phyloP scores from a whole-genome alignment of 2,888 invertebrate species.

The Leptodirus hochenwartii region DNA sequence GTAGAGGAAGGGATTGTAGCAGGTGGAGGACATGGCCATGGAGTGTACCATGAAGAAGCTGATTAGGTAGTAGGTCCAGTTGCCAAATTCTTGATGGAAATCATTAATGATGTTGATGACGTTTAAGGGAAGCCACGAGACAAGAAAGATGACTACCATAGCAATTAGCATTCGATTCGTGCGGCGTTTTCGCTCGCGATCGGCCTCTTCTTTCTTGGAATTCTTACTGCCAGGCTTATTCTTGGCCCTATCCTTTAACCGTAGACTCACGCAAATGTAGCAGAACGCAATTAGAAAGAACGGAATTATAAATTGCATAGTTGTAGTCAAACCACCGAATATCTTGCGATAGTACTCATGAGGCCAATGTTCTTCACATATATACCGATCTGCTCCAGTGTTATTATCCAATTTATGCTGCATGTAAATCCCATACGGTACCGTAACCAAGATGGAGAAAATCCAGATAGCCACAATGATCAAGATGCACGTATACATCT shows the following conservation, averaged over 20 bases:
- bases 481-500: conserved; percentile 62
- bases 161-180: conserved; percentile 95
- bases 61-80: conserved; percentile 71
- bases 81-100: conserved; percentile 51
- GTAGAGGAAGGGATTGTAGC: conserved; percentile 88
- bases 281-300: conserved; percentile 88
- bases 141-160: conserved; percentile 91
- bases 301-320: conserved; percentile 86
- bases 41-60: conserved; percentile 79
- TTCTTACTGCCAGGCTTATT: conserved; percentile 72
- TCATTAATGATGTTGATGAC: conserved; percentile 74
- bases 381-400: conserved; percentile 22
- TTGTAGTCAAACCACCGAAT: conserved; percentile 75
- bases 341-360: conserved; percentile 55
- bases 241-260: conserved; percentile 66
- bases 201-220: conserved; percentile 74
- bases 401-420: conserved; percentile 25
- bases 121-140: conserved; percentile 93
- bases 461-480: conserved; percentile 86
- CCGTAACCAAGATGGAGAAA: conserved; percentile 67
- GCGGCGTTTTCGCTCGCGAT: conserved; percentile 72
- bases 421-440: conserved; percentile 83
- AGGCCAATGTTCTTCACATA: conserved; percentile 86
- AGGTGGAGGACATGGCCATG: conserved; percentile 84
- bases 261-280: conserved; percentile 81